These are phyloP conservation scores for Columba janthina DNA, from an alignment of 2,113 vertebrate genomes.

Conservation along the genomic window DNA sequence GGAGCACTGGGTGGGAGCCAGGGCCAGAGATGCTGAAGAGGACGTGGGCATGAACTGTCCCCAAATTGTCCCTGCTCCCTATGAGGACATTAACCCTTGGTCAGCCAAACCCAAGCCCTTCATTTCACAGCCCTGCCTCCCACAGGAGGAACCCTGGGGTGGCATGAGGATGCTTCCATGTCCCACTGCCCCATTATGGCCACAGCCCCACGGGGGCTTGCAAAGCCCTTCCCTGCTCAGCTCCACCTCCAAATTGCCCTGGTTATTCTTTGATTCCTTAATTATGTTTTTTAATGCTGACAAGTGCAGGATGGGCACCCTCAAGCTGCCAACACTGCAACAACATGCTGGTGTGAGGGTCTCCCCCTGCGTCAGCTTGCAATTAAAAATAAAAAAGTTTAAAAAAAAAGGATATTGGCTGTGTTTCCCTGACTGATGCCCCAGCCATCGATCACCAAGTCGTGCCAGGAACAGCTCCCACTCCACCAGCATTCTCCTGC, in stretches of 20 bases:
- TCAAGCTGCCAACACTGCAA: neutral
- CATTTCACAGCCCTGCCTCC: neutral
- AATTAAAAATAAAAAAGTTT: too few relatives aligned
- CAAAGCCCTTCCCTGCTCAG: neutral
- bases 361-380: accelerated
- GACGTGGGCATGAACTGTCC: neutral
- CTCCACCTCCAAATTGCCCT: neutral
- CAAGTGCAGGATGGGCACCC: accelerated
- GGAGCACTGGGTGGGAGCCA: accelerated
- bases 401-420: neutral
- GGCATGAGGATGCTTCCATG: accelerated
- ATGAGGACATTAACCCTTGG: accelerated
- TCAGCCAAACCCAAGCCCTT: neutral
- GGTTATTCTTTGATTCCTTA: neutral
- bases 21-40: neutral
- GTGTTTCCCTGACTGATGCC: neutral
- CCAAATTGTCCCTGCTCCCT: neutral
- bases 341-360: neutral
- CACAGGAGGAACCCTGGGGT: accelerated
- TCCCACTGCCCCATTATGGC: accelerated
- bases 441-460: neutral
- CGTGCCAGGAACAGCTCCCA: neutral
- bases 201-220: accelerated
- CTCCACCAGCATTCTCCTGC: neutral
- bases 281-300: neutral